These are phyloP conservation scores for Butorides virescens DNA, from an alignment of 2,113 vertebrate species.

Conservation along the genomic window DNA sequence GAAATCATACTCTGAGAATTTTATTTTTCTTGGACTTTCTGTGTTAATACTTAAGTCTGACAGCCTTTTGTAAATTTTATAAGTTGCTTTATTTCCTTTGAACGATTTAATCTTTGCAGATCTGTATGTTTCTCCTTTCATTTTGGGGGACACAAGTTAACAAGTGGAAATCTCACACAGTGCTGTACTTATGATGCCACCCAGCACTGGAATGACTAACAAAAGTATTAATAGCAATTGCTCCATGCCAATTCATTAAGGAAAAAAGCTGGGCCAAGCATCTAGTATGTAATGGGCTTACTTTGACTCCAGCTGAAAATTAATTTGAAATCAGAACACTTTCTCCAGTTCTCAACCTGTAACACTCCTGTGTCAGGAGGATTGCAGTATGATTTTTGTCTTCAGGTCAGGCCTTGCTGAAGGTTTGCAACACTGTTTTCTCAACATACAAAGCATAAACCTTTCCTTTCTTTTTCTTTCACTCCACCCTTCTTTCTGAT, in stretches of 20 bases:
- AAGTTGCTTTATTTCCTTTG: background rate
- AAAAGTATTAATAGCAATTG: background rate
- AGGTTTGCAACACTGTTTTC: background rate
- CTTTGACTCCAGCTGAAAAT: background rate
- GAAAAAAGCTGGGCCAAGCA: background rate
- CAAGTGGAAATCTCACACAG: background rate
- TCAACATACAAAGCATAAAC: background rate
- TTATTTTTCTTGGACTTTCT: slow-evolving; percentile 7
- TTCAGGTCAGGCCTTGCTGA: background rate
- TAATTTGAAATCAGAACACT: background rate
- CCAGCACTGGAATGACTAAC: background rate
- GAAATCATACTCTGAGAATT: slow-evolving; percentile 14
- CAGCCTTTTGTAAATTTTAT: background rate
- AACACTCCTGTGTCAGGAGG: background rate
- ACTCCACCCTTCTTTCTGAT: background rate
- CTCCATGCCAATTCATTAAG: background rate
- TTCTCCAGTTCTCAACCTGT: background rate
- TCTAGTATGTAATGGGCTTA: background rate
- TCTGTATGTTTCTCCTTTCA: background rate
- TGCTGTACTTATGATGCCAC: background rate
- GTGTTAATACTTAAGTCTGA: background rate
- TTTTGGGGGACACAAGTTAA: background rate
- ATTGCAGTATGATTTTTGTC: background rate
- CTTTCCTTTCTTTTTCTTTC: background rate
- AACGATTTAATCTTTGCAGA: background rate